Evolutionary conservation across 2,113 vertebrate species (phyloP), one percentile per base, ranked within the genome.

Genomic region (Nesogale talazaci): DNA sequence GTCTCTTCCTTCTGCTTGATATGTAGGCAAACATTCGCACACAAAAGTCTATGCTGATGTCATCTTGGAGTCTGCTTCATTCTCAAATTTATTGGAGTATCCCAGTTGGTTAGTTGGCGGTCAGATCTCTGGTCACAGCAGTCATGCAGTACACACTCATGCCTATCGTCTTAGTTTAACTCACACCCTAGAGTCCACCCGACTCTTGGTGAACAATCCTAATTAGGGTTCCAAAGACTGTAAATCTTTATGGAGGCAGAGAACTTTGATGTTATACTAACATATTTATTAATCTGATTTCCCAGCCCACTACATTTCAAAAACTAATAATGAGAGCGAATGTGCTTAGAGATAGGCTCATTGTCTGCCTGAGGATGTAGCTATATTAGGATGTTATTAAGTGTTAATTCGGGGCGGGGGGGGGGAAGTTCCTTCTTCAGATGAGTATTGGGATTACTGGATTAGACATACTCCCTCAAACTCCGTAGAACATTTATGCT

Each of bases 21-120:
- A 14, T 52, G 6, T 34, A 36, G 22, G 3, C 56, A 52, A 92
- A 94, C 91, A 59, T 80, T 52, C 59, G 57, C 36, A 69, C 20
- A 27, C 81, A 80, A 67, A 83, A 84, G 88, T 84, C 46, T n/a
- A 6, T 52, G 3, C 46, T 86, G 77, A 52, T 86, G 1, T 79
- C 69, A 46, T 70, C 86, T 93, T 91, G 69, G 77, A 6, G 75
- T 88, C 63, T 90, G 23, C 94, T 94, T 85, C 76, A 91, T 46
- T 91, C 34, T 83, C 83, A 67, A 61, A 7, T 74, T 74, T 85
- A 82, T n/a, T 86, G 65, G 57, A n/a, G 46, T 46, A 52, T 17
- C 20, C 8, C 25, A 75, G 59, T 65, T 77, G 78, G 81, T 86
- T 88, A 86, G 83, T 88, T 88, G 42, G 42, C 90, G 42, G 65